Base-by-base conservation (phyloP, 1,140 invertebrate species). In the Teleopsis dalmanni region DNA sequence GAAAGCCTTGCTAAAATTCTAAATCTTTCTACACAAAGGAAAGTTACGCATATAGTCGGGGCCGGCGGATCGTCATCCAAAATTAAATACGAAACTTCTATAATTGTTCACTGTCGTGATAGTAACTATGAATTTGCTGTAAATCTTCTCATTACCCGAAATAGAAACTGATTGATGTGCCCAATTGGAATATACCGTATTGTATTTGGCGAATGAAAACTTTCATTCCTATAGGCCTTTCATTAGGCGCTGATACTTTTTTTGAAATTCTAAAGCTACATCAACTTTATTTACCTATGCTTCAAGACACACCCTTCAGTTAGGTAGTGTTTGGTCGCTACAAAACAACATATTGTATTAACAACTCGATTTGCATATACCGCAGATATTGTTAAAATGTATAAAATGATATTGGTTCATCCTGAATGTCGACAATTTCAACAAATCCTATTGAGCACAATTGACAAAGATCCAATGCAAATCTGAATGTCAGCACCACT, bases 321-420 rank as follows among this genome's bases (percentile, higher is more conserved):
- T n/a, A n/a, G n/a, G n/a, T n/a, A n/a, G n/a, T n/a, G n/a, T n/a
- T n/a, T n/a, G n/a, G n/a, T n/a, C n/a, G n/a, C n/a, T n/a, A n/a
- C n/a, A n/a, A n/a, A n/a, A n/a, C n/a, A n/a, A n/a, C n/a, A n/a
- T n/a, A n/a, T n/a, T n/a, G n/a, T n/a, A n/a, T n/a, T n/a, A n/a
- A n/a, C n/a, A n/a, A n/a, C n/a, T n/a, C 47, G 49, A 19, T 56
- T 61, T 36, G 62, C 59, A 2, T 21, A 74, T 2, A 56, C 57
- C 2, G 58, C 56, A 7, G 72, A 75, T 43, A 59, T 73, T 34
- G 48, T 49, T 40, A 71, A 72, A 53, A 74, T 74, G 70, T 76
- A 72, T 47, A 50, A 72, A 7, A 70, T 73, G 52, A 58, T 74
- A 18, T 9, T 26, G 19, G 43, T 71, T 9, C 25, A 57, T 40